Base-by-base conservation (phyloP, 2,797 vertebrate species). In the Naso thynnoides region DNA sequence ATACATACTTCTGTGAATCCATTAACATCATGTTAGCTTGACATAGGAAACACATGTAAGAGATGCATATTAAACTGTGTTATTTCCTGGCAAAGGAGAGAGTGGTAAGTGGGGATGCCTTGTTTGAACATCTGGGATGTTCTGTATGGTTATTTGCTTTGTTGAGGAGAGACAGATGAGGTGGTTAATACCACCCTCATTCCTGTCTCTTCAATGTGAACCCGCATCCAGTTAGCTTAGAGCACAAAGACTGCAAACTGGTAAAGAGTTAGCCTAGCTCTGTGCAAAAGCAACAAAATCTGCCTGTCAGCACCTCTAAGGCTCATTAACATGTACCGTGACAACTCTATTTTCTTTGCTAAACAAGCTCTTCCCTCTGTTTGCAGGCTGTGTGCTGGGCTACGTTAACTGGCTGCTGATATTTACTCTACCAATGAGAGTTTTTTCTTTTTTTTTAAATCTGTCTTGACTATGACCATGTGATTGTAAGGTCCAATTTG, bases 1-100 rank as follows among this genome's bases (percentile, higher is more conserved):
- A 69, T 60, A 72, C 84, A 83, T 80, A 80, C 49, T 55, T 75
- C 7, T 26, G 47, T 69, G 27, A 63, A 64, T 68, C 33, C 81
- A 73, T 78, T 59, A 71, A 85, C 50, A 26, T 71, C 1, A 23
- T 66, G 39, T 63, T 31, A 55, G 73, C 62, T 29, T 62, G 70
- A 80, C 36, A 11, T 26, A 29, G 50, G 48, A 65, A 70, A 63
- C 45, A 64, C 26, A 73, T 1, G 19, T 62, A 23, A 75, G 33
- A 23, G 19, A 66, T 66, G 21, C 13, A 63, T 39, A 59, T 24
- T 19, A 60, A 63, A 19, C n/a, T n/a, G n/a, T 50, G n/a, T 55
- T 19, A 23, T 23, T 54, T 77, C 31, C 54, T 67, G 39, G 9
- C 1, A 24, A 41, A 13, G 6, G 36, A 47, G 29, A 78, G 18